Conservation (phyloP, 2,797 vertebrate genomes). For the Sternarchorhynchus goeldii region DNA sequence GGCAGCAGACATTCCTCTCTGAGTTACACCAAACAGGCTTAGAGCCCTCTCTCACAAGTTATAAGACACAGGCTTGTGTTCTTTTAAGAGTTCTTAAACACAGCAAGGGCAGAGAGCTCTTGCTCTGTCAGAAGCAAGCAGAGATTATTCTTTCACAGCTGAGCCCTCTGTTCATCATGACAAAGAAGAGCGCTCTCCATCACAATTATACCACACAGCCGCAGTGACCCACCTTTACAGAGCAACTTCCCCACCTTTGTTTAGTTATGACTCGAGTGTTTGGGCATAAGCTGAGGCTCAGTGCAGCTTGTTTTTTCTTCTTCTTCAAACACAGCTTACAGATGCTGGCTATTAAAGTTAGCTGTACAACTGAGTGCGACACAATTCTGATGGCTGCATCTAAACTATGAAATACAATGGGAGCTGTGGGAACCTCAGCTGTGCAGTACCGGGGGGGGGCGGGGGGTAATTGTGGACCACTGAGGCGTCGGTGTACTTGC, state of each 20-base stretch:
- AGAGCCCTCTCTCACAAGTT: too few relatives aligned
- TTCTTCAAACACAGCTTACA: background rate
- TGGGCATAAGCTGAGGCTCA: background rate
- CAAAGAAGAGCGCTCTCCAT: too few relatives aligned
- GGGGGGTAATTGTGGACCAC: too few relatives aligned
- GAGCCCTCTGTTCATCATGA: too few relatives aligned
- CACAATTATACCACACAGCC: too few relatives aligned
- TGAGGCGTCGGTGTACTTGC: constrained; percentile 70
- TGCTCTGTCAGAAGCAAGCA: too few relatives aligned
- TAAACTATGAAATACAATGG: background rate
- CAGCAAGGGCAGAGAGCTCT: background rate
- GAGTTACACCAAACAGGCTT: background rate
- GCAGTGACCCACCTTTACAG: background rate
- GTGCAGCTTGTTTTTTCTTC: background rate
- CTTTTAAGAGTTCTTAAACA: background rate
- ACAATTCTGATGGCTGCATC: background rate
- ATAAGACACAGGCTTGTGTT: too few relatives aligned
- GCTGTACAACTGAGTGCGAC: background rate
- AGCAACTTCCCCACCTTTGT: background rate
- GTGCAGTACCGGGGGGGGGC: too few relatives aligned
- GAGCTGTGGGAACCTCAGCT: background rate
- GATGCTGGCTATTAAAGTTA: constrained; percentile 4
- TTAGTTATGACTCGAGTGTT: background rate
- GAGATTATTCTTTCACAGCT: too few relatives aligned
- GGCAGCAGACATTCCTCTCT: background rate